Evolutionary conservation across 2,888 invertebrate species (phyloP).

Genomic region (Pristionchus japonicus): DNA sequence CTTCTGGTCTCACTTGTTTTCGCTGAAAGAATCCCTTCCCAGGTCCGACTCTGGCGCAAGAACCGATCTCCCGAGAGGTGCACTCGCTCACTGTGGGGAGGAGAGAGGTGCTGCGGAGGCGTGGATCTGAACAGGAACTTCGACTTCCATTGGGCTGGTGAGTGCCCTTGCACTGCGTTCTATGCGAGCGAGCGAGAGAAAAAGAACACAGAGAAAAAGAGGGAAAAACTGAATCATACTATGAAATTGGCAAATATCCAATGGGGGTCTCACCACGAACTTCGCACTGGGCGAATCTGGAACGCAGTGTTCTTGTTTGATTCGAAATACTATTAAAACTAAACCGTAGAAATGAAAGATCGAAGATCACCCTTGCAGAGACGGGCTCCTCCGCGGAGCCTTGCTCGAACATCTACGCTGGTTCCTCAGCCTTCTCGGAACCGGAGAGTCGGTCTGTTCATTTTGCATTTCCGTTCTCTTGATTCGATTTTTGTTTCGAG

Average conservation of each 20-base stretch:
- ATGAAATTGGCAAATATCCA: too few relatives aligned
- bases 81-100: conserved; percentile 65
- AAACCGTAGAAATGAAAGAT: background rate
- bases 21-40: background rate
- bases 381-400: conserved; percentile 72
- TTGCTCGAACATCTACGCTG: conserved; percentile 74
- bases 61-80: conserved; percentile 72
- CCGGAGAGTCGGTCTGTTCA: conserved; percentile 67
- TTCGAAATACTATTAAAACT: too few relatives aligned
- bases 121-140: conserved; percentile 75
- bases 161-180: too few relatives aligned
- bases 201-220: too few relatives aligned
- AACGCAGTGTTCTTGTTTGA: too few relatives aligned
- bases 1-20: background rate
- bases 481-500: background rate
- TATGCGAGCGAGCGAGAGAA: too few relatives aligned
- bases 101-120: conserved; percentile 72
- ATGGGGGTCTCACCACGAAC: too few relatives aligned
- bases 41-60: conserved; percentile 74
- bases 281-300: too few relatives aligned
- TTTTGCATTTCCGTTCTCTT: background rate
- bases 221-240: too few relatives aligned
- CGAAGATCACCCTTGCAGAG: conserved; percentile 56
- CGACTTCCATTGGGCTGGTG: conserved; percentile 72
- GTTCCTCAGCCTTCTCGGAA: conserved; percentile 73